Percentiles rank a stretch among this genome's conserved stretches.
phyloP scores from a whole-genome alignment of 2,113 vertebrate genomes.

The Notothenia rossii region DNA sequence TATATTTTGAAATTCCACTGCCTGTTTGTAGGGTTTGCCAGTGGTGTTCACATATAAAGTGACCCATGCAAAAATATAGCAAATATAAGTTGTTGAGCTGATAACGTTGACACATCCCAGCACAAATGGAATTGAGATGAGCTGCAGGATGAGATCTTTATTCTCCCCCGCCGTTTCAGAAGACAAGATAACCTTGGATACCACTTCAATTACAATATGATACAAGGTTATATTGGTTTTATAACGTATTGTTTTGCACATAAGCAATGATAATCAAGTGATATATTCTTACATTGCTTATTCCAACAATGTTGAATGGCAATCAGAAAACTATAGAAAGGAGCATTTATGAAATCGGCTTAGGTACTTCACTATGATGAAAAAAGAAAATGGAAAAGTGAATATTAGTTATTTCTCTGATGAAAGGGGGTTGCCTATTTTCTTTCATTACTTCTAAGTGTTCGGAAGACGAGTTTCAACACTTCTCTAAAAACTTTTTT shows the following conservation, averaged over 20 bases:
- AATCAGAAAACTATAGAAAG: background rate
- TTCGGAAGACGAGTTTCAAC: background rate
- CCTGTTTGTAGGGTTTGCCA: background rate
- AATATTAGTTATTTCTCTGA: background rate
- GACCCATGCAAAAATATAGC: background rate
- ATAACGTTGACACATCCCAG: too few relatives aligned
- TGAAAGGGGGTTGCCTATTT: background rate
- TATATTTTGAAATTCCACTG: background rate
- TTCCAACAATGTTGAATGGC: background rate
- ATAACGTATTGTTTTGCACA: background rate
- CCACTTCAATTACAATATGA: too few relatives aligned
- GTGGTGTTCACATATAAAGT: background rate
- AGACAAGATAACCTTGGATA: too few relatives aligned
- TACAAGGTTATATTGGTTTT: background rate
- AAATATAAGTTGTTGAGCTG: too few relatives aligned
- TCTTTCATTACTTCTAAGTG: background rate
- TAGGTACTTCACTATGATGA: background rate
- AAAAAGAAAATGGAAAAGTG: background rate
- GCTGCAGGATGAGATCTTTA: too few relatives aligned
- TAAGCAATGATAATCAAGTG: background rate
- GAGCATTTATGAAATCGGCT: background rate
- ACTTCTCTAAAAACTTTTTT: too few relatives aligned
- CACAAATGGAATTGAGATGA: too few relatives aligned
- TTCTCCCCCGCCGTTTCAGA: too few relatives aligned
- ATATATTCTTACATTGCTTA: too few relatives aligned